These are phyloP conservation scores for Hypomesus transpacificus DNA, from an alignment of 2,113 vertebrate genomes.

Conservation along the genomic window DNA sequence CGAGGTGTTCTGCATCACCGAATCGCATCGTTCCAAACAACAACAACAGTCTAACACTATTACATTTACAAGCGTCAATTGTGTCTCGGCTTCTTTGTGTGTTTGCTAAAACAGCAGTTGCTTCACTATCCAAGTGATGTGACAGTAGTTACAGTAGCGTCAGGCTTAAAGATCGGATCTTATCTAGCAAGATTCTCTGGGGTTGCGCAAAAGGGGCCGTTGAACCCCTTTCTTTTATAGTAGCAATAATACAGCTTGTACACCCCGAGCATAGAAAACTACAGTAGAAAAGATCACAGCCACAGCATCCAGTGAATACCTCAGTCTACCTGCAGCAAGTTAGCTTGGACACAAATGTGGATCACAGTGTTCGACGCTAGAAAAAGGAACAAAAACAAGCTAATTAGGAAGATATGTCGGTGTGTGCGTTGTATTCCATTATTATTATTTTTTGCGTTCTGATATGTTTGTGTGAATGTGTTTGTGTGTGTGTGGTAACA, in stretches of 20 bases:
- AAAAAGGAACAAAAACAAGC: not conserved
- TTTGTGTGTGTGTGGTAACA: constrained; percentile 22
- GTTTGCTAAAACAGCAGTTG: constrained; percentile 19
- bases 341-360: constrained; percentile 4
- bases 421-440: constrained; percentile 19
- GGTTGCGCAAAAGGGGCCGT: not conserved
- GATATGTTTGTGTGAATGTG: not conserved
- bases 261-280: constrained; percentile 22
- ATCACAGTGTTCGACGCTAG: constrained; percentile 55
- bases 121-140: constrained; percentile 22
- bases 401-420: constrained; percentile 27
- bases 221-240: not conserved
- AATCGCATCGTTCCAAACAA: constrained; percentile 10
- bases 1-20: constrained; percentile 16
- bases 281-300: constrained; percentile 13
- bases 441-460: not conserved
- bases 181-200: not conserved
- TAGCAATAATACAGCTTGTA: not conserved
- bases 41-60: not conserved
- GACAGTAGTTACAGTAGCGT: constrained; percentile 38
- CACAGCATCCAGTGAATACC: constrained; percentile 30
- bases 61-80: constrained; percentile 11
- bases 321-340: constrained; percentile 4
- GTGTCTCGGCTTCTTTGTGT: not conserved
- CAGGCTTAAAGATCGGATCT: constrained; percentile 14